These are phyloP conservation scores for Macrosoma leucophasiata DNA, from an alignment of 2,888 invertebrate genomes.

Conservation along the genomic window DNA sequence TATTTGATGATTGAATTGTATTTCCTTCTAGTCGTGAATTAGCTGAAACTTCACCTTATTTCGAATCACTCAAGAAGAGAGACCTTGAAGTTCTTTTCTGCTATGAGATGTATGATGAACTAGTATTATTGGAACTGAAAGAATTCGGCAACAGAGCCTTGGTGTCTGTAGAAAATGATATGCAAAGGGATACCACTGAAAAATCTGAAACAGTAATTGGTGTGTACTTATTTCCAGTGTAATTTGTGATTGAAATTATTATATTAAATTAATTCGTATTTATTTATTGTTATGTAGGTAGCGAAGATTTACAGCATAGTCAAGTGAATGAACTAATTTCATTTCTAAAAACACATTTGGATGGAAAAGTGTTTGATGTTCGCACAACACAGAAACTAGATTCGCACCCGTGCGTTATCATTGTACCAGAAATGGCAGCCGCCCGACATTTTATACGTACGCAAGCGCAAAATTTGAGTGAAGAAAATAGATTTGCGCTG, in stretches of 20 bases:
- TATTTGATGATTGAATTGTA: not conserved
- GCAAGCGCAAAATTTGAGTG: conserved; percentile 86
- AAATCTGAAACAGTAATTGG: conserved; percentile 78
- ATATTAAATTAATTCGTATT: too few relatives aligned
- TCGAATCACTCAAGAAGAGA: conserved; percentile 91
- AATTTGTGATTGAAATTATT: too few relatives aligned
- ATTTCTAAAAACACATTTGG: conserved; percentile 85
- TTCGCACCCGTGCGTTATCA: conserved; percentile 94
- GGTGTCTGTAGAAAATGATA: conserved; percentile 95
- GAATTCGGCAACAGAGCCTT: conserved; percentile 86
- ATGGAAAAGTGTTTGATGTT: conserved; percentile 87
- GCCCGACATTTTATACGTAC: conserved; percentile 96
- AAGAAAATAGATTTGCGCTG: conserved; percentile 89
- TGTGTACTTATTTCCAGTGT: too few relatives aligned
- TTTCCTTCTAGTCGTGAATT: conserved; percentile 82
- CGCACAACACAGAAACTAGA: conserved; percentile 90
- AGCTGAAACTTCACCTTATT: conserved; percentile 96
- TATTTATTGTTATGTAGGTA: conserved; percentile 40
- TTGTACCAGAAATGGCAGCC: conserved; percentile 97
- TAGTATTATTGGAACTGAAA: conserved; percentile 92
- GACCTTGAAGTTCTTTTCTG: conserved; percentile 95
- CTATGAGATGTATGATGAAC: conserved; percentile 97
- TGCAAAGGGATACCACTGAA: conserved; percentile 81
- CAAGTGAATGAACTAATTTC: conserved; percentile 87
- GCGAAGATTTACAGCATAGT: conserved; percentile 81